Percentiles rank a stretch among this genome's conserved stretches.
Conservation (phyloP, 2,888 invertebrate genomes). For the Brachyopa scutellaris region DNA sequence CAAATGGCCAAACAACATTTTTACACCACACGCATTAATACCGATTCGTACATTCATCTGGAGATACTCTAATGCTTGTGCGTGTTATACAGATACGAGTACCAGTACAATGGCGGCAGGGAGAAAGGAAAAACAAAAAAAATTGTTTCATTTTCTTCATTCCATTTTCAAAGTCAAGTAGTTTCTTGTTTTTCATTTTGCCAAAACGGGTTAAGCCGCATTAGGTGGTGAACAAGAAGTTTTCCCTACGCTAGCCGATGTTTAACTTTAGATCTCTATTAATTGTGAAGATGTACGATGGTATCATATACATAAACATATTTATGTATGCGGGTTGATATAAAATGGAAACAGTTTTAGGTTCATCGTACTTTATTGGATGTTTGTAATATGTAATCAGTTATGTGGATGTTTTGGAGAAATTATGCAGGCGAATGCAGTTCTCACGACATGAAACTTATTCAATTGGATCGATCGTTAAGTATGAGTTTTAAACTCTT, state of each 20-base stretch:
- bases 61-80: too few relatives aligned
- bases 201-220: neutral
- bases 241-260: constrained; percentile 1
- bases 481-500: neutral
- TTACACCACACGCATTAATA: constrained; percentile 8
- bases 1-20: constrained; percentile 26
- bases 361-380: constrained; percentile 28
- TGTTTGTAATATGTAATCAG: constrained; percentile 12
- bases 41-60: constrained; percentile 19
- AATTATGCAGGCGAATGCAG: constrained; percentile 6
- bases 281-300: constrained; percentile 12
- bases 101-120: constrained; percentile 10
- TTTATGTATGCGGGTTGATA: neutral
- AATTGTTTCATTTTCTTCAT: constrained; percentile 15
- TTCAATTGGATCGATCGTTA: constrained; percentile 33
- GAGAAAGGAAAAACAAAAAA: constrained; percentile 4
- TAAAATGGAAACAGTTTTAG: constrained; percentile 17
- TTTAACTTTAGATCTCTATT: constrained; percentile 1
- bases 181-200: constrained; percentile 1
- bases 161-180: constrained; percentile 55
- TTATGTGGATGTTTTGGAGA: constrained; percentile 24
- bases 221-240: neutral
- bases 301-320: too few relatives aligned
- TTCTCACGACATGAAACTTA: constrained; percentile 35
- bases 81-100: constrained; percentile 20